Percentiles rank a stretch among this genome's conserved stretches.
Conservation (phyloP, 1,140 invertebrate species). For the Trichonephila clavipes region DNA sequence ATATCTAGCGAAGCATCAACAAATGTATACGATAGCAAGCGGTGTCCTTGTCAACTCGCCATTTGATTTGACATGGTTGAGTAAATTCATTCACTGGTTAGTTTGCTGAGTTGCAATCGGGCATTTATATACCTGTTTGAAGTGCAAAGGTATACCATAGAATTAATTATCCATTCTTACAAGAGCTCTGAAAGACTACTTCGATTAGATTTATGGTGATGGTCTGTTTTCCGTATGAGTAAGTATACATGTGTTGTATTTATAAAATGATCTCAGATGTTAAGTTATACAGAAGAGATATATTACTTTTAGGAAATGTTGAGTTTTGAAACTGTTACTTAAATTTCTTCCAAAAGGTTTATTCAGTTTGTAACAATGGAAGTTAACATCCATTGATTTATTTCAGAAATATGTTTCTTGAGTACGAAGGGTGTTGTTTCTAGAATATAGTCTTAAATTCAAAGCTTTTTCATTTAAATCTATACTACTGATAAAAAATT, state of each 20-base stretch:
- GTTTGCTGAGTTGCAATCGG: background rate
- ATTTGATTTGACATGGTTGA: background rate
- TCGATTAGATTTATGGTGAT: background rate
- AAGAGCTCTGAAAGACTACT: background rate
- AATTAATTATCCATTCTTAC: background rate
- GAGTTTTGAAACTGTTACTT: background rate
- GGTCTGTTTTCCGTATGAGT: background rate
- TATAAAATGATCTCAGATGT: background rate
- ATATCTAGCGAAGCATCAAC: background rate
- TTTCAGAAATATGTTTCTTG: no score
- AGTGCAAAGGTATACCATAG: background rate
- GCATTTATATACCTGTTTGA: background rate
- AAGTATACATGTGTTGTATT: background rate
- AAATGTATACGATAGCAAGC: background rate
- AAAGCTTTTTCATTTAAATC: no score
- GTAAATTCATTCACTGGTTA: background rate
- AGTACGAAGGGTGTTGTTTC: no score
- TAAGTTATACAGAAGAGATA: background rate
- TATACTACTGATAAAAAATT: no score
- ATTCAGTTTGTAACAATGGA: no score
- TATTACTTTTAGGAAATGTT: background rate
- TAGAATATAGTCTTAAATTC: no score
- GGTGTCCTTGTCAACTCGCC: background rate
- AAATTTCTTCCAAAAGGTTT: background rate
- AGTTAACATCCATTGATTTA: background rate